A percentile compares a stretch with the other conserved stretches of the same genome.
These are phyloP conservation scores for Dicrostonyx torquatus DNA, from an alignment of 2,797 vertebrate genomes.

Conservation along the genomic window DNA sequence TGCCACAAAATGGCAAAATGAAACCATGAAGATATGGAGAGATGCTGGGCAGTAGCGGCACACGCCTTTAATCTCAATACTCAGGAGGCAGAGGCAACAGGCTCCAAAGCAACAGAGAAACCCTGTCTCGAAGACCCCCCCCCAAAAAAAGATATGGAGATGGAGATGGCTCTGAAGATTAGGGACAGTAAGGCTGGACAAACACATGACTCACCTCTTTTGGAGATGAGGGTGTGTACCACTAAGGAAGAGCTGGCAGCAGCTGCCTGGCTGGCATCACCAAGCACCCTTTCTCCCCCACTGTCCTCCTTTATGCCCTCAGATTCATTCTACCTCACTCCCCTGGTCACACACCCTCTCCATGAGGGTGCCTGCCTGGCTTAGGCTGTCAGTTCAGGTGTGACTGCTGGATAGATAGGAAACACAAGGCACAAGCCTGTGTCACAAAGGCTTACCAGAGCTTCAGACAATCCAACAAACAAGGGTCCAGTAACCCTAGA, in stretches of 20 bases:
- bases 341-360: background rate
- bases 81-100: too few species aligned
- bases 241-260: background rate
- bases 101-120: too few species aligned
- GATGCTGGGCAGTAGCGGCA: too few species aligned
- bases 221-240: background rate
- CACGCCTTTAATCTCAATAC: too few species aligned
- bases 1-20: background rate
- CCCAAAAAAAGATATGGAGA: too few species aligned
- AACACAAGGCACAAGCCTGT: background rate
- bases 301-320: background rate
- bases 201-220: constrained; percentile 31
- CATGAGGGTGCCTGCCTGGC: background rate
- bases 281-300: background rate
- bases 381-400: background rate
- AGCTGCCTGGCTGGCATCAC: background rate
- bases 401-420: background rate
- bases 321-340: background rate
- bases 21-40: background rate
- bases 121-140: too few species aligned
- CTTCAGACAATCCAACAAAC: background rate
- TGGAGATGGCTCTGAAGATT: background rate
- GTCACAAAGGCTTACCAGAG: background rate
- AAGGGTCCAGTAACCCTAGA: background rate
- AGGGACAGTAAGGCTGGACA: background rate